phyloP scores from a whole-genome alignment of 2,888 invertebrate species.

The Drosophila cognata region DNA sequence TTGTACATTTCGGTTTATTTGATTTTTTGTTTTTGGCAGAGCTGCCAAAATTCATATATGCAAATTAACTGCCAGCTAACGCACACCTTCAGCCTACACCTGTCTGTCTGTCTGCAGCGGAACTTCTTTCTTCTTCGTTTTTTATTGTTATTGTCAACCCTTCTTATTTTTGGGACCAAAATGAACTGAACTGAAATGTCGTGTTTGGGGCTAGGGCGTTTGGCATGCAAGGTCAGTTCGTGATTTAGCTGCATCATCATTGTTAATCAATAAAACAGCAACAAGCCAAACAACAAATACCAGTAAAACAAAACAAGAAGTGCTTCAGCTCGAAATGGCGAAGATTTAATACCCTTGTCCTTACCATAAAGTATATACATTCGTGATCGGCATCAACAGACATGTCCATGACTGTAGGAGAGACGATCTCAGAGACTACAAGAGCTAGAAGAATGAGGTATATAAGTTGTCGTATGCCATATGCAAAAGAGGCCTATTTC shows the following conservation, averaged over 20 bases:
- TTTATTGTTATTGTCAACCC: conserved; percentile 49
- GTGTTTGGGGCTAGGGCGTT: conserved; percentile 21
- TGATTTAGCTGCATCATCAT: conserved; percentile 51
- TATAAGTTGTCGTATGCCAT: too few relatives aligned
- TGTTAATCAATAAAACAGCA: conserved; percentile 53
- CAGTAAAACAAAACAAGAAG: background rate
- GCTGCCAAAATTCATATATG: conserved; percentile 59
- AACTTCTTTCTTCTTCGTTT: conserved; percentile 17
- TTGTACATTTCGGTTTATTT: conserved; percentile 4
- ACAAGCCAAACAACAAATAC: conserved; percentile 18
- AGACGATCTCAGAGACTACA: too few relatives aligned
- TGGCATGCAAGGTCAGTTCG: conserved; percentile 61
- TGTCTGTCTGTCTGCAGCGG: conserved; percentile 16
- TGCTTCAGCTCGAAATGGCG: background rate
- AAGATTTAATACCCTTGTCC: background rate
- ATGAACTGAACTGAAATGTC: conserved; percentile 34
- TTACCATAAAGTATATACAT: background rate
- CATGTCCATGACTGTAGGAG: too few relatives aligned
- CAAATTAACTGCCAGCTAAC: conserved; percentile 62
- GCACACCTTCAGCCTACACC: background rate
- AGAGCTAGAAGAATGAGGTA: too few relatives aligned
- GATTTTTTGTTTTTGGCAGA: conserved; percentile 33
- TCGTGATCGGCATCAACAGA: too few relatives aligned
- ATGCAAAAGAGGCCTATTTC: too few relatives aligned
- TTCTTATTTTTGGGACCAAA: conserved; percentile 28